Base-by-base conservation (phyloP, 2,113 vertebrate genomes). In the Hippocampus guttulatus region DNA sequence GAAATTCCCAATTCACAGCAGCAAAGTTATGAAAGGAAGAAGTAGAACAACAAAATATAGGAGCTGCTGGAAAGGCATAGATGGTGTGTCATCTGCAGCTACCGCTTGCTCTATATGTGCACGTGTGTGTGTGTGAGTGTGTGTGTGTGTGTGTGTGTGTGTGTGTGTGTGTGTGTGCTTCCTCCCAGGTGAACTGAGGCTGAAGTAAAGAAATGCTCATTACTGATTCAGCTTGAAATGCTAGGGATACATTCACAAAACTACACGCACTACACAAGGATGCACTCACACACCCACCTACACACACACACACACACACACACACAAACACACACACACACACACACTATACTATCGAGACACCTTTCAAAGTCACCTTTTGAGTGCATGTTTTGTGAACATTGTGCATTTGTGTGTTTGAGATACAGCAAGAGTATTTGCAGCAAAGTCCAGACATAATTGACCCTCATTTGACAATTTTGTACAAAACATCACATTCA, bases 151-250 rank as follows among this genome's bases (percentile, higher is more conserved):
- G 70, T 58, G 74, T 25, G 49, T 64, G 20, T 64, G 21, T 75
- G 64, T 69, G 20, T 66, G 61, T 77, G 74, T 81, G 71, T 69
- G 67, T 68, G 55, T 73, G 63, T 67, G 77, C 64, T 21, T 49
- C 75, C 77, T 84, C 75, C 68, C 78, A 73, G 20, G 38, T 38
- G 62, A 43, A 43, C 62, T 64, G 62, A 64, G 62, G 78, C 81
- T 85, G 82, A 86, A 86, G 78, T 88, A 86, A 86, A 86, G 82
- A 83, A 77, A 74, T 70, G 81, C 84, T 86, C 78, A 84, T 85
- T 84, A 86, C 81, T 74, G 68, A 80, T 74, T 75, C 68, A 74
- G 67, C 78, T 79, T 73, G 38, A 64, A 64, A 64, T 64, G 69
- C 79, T 38, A n/a, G 72, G 58, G 80, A 80, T 64, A 54, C 51